Evolutionary conservation across 2,888 invertebrate genomes (phyloP).

Genomic region (Melieria omissa): DNA sequence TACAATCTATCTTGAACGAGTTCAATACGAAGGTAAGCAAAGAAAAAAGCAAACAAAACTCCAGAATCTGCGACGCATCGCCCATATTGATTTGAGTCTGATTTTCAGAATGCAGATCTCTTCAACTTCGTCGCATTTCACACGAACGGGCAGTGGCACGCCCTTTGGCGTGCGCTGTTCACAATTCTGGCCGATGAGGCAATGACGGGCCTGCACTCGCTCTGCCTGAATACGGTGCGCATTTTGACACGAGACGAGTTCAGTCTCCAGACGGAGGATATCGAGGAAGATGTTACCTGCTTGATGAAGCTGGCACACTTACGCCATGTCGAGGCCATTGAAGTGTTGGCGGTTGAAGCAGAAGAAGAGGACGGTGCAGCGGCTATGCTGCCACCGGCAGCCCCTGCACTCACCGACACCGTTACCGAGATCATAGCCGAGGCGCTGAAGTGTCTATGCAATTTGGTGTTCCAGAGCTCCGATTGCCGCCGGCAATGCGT

Average conservation of each 20-base stretch:
- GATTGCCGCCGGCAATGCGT: constrained; percentile 73
- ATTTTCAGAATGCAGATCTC: constrained; percentile 59
- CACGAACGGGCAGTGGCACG: constrained; percentile 62
- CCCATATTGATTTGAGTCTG: neutral
- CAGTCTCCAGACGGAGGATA: constrained; percentile 73
- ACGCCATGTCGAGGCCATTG: constrained; percentile 40
- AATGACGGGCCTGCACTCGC: constrained; percentile 50
- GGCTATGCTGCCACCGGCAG: constrained; percentile 38
- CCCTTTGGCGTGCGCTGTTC: constrained; percentile 63
- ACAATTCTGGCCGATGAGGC: constrained; percentile 57
- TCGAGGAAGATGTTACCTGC: constrained; percentile 76
- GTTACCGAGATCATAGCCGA: constrained; percentile 75
- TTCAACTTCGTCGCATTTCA: constrained; percentile 62
- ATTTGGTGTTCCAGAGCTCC: constrained; percentile 83
- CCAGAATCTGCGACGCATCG: no score
- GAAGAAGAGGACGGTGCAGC: constrained; percentile 40
- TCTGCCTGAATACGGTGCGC: constrained; percentile 62
- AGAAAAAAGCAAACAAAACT: neutral
- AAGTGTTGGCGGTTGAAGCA: neutral
- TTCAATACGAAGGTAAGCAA: constrained; percentile 61
- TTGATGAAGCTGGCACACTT: constrained; percentile 77
- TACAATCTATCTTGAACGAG: constrained; percentile 53
- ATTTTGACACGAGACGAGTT: constrained; percentile 81
- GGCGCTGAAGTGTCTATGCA: constrained; percentile 88
- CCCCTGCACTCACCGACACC: constrained; percentile 45